Evolutionary conservation across 2,113 vertebrate species (phyloP).

Genomic region (Alethe diademata): DNA sequence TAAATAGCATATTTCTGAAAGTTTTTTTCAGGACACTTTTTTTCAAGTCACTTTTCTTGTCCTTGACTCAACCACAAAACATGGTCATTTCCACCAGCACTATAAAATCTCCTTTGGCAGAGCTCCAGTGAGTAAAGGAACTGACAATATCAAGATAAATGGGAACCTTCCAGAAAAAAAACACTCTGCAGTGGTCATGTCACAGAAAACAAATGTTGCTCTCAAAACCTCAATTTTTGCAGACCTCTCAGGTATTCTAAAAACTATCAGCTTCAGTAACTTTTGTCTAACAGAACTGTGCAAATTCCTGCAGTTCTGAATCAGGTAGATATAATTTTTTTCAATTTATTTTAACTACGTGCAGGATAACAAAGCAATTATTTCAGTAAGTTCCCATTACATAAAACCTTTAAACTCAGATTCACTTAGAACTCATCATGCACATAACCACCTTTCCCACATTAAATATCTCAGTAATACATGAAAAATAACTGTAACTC

Average conservation of each 20-base stretch:
- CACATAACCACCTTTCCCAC: not conserved
- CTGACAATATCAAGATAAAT: not conserved
- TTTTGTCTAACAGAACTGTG: not conserved
- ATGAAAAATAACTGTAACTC: not conserved
- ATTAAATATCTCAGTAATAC: not conserved
- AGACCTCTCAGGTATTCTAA: not conserved
- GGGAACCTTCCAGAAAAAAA: not conserved
- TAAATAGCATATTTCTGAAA: not conserved
- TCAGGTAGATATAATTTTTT: not conserved
- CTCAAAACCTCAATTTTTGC: not conserved
- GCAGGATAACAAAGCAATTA: not conserved
- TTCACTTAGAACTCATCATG: not conserved
- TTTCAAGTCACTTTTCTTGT: not conserved
- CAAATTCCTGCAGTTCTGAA: not conserved
- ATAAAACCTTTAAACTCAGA: not conserved
- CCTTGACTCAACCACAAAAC: not conserved
- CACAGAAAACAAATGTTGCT: not conserved
- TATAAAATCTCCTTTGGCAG: not conserved
- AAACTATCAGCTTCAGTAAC: not conserved
- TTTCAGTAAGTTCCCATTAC: not conserved
- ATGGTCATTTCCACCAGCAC: not conserved
- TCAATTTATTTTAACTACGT: not conserved
- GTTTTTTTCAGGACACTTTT: not conserved
- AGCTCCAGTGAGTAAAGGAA: not conserved
- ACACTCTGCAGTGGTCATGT: rapidly evolving